These are phyloP conservation scores for Cyrtorhinus lividipennis DNA, from an alignment of 1,140 invertebrate species.

Conservation along the genomic window DNA sequence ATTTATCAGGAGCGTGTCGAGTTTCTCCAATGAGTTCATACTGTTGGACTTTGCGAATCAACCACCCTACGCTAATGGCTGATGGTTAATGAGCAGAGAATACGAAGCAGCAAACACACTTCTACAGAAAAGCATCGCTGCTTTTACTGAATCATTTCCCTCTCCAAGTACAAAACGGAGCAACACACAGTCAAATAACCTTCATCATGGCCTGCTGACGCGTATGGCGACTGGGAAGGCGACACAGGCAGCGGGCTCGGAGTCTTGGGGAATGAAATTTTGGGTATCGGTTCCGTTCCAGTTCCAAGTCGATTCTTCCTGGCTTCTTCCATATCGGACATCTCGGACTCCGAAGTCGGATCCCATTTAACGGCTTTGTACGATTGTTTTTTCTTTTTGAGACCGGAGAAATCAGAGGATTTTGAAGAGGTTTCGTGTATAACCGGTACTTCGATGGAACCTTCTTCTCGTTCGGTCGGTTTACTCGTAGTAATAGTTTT, in stretches of 20 bases:
- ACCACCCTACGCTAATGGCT: too few relatives aligned
- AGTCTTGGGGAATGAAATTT: slow-evolving; percentile 30
- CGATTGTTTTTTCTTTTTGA: slow-evolving; percentile 11
- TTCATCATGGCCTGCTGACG: slow-evolving; percentile 5
- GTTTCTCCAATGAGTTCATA: too few relatives aligned
- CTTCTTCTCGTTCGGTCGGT: slow-evolving; percentile 31
- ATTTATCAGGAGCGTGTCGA: too few relatives aligned
- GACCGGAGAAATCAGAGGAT: not conserved
- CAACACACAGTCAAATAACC: too few relatives aligned
- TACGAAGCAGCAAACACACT: too few relatives aligned
- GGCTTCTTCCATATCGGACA: slow-evolving; percentile 38
- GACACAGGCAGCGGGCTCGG: slow-evolving; percentile 41
- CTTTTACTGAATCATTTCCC: too few relatives aligned
- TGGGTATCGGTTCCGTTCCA: slow-evolving; percentile 32
- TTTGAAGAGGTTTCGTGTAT: slow-evolving; percentile 36
- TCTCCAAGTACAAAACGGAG: too few relatives aligned
- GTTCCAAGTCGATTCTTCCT: too few relatives aligned
- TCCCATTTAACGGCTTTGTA: slow-evolving; percentile 44
- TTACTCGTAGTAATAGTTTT: slow-evolving; percentile 17
- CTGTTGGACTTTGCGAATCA: too few relatives aligned
- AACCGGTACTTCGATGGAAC: slow-evolving; percentile 44
- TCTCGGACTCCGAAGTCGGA: slow-evolving; percentile 45
- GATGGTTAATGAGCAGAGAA: too few relatives aligned
- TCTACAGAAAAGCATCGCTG: too few relatives aligned
- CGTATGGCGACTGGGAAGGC: slow-evolving; percentile 29